Percentiles rank a stretch among this genome's conserved stretches.
phyloP scores from a whole-genome alignment of 1,140 invertebrate species.

The Heliconius himera region DNA sequence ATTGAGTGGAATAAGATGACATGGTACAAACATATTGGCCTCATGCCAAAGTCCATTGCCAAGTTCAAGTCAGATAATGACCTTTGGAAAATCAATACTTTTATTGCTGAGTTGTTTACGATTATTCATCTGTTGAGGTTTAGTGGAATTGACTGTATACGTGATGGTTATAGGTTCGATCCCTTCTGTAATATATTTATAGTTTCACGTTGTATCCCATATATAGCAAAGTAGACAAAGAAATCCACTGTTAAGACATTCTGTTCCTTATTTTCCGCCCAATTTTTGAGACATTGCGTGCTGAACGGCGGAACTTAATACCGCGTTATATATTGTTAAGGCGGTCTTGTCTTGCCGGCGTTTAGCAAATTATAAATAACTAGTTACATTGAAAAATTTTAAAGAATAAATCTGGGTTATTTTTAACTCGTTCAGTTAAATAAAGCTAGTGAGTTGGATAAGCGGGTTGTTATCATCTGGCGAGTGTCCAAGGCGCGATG shows the following conservation, averaged over 20 bases:
- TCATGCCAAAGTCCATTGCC: constrained; percentile 3
- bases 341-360: too few relatives aligned
- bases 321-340: too few relatives aligned
- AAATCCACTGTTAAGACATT: too few relatives aligned
- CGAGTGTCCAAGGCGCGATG: neutral
- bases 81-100: constrained; percentile 7
- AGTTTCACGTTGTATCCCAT: too few relatives aligned
- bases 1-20: constrained; percentile 4
- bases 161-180: neutral
- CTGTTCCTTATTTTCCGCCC: too few relatives aligned
- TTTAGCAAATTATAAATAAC: too few relatives aligned
- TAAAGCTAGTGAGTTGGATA: constrained; percentile 1
- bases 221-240: too few relatives aligned
- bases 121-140: neutral
- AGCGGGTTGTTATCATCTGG: neutral
- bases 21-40: neutral
- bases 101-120: neutral
- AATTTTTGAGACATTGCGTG: too few relatives aligned
- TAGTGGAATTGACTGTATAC: neutral
- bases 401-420: neutral
- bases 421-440: constrained; percentile 2
- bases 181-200: neutral
- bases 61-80: constrained; percentile 2
- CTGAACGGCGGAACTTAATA: too few relatives aligned
- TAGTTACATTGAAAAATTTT: neutral